Conservation (phyloP, 2,888 invertebrate species). For the Sipunculus nudus region DNA sequence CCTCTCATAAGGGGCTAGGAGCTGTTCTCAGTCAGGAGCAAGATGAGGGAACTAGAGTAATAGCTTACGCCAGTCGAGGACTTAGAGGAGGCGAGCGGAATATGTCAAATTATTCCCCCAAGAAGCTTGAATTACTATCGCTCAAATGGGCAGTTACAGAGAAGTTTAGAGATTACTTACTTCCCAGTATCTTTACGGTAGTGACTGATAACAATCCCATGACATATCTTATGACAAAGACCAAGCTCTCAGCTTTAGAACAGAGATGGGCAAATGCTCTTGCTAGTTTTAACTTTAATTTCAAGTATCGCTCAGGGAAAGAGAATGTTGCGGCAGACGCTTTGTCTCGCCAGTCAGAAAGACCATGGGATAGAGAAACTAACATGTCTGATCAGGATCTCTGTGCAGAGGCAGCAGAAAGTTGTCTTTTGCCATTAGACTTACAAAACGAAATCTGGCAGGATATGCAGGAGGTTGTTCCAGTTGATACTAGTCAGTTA, state of each 20-base stretch:
- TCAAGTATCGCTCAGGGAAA: conserved; percentile 1
- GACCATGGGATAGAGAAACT: too few species aligned
- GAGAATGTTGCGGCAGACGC: conserved; percentile 3
- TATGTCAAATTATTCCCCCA: neutral
- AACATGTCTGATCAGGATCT: too few species aligned
- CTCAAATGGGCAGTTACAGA: neutral
- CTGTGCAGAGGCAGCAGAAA: too few species aligned
- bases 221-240: neutral
- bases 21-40: too few species aligned
- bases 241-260: neutral
- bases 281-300: conserved; percentile 2
- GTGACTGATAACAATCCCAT: conserved; percentile 6
- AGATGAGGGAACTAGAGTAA: neutral
- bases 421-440: too few species aligned
- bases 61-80: neutral
- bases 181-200: neutral
- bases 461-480: too few species aligned
- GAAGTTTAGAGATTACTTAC: neutral
- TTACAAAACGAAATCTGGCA: too few species aligned
- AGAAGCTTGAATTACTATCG: neutral
- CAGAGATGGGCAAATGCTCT: neutral
- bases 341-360: too few species aligned
- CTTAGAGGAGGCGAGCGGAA: neutral
- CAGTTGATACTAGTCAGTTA: too few species aligned
- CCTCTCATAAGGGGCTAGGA: too few species aligned